Conservation (phyloP, 2,888 invertebrate species). For the Hemaris fuciformis region DNA sequence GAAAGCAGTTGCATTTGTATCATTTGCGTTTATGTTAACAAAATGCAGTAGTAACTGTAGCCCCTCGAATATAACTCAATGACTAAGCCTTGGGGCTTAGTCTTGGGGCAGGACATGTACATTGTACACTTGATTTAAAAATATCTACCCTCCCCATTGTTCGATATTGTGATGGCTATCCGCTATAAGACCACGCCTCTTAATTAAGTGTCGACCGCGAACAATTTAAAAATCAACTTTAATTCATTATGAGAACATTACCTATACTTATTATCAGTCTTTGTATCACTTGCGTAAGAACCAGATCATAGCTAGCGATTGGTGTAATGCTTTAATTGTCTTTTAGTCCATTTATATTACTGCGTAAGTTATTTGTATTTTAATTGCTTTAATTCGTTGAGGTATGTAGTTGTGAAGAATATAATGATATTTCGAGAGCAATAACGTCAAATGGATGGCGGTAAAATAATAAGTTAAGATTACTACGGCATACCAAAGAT, state of each 20-base stretch:
- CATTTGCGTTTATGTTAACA: not conserved
- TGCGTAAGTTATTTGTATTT: not conserved
- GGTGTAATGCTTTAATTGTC: not conserved
- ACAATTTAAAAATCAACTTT: not conserved
- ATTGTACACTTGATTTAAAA: not conserved
- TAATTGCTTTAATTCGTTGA: too few relatives aligned
- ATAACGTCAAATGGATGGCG: too few relatives aligned
- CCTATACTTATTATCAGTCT: not conserved
- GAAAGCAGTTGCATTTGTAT: too few relatives aligned
- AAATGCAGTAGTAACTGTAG: not conserved
- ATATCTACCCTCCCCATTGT: not conserved
- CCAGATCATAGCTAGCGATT: not conserved
- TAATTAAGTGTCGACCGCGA: not conserved
- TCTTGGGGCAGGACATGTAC: not conserved
- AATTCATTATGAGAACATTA: not conserved
- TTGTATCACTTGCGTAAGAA: not conserved
- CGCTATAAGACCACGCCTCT: not conserved
- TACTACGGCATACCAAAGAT: too few relatives aligned
- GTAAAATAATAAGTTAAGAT: too few relatives aligned
- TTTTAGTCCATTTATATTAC: not conserved
- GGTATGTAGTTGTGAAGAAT: too few relatives aligned
- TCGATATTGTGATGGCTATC: constrained; percentile 1
- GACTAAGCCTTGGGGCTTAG: too few relatives aligned
- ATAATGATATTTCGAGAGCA: too few relatives aligned
- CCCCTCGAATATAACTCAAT: not conserved